phyloP scores from a whole-genome alignment of 2,797 vertebrate species.

The Ceryle rudis region DNA sequence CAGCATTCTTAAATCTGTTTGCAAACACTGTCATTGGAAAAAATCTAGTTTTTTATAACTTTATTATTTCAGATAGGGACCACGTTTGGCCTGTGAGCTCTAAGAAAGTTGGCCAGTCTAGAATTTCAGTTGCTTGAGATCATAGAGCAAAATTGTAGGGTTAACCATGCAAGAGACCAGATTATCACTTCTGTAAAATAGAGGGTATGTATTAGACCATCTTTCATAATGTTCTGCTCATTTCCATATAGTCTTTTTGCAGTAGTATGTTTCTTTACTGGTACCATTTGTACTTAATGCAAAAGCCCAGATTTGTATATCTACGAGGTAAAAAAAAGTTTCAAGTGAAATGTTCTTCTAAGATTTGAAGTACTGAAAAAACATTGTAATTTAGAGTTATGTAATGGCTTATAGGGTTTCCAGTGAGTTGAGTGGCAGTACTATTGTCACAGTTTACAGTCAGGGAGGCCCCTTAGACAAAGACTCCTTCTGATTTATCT shows the following conservation, averaged over 20 bases:
- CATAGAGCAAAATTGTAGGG: neutral
- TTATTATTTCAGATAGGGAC: neutral
- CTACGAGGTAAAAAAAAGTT: slow-evolving; percentile 5
- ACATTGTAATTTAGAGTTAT: slow-evolving; percentile 1
- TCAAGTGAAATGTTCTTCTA: neutral
- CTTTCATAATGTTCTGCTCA: neutral
- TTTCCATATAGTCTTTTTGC: neutral
- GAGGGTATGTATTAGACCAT: neutral
- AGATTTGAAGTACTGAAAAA: slow-evolving; percentile 20
- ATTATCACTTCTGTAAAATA: neutral
- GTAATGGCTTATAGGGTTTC: neutral
- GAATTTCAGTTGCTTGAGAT: neutral
- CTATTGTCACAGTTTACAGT: neutral
- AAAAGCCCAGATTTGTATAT: neutral
- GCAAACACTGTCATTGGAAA: neutral
- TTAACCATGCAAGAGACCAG: neutral
- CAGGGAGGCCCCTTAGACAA: neutral
- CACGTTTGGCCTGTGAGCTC: neutral
- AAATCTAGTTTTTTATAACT: neutral
- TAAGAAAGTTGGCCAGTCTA: neutral
- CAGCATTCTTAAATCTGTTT: neutral
- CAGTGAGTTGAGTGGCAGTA: neutral
- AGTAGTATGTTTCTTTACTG: neutral
- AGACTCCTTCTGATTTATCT: neutral
- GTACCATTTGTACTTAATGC: neutral